A percentile compares a stretch with the other conserved stretches of the same genome.
Evolutionary conservation across 2,113 vertebrate genomes (phyloP).

Genomic region (Axis porcinus): DNA sequence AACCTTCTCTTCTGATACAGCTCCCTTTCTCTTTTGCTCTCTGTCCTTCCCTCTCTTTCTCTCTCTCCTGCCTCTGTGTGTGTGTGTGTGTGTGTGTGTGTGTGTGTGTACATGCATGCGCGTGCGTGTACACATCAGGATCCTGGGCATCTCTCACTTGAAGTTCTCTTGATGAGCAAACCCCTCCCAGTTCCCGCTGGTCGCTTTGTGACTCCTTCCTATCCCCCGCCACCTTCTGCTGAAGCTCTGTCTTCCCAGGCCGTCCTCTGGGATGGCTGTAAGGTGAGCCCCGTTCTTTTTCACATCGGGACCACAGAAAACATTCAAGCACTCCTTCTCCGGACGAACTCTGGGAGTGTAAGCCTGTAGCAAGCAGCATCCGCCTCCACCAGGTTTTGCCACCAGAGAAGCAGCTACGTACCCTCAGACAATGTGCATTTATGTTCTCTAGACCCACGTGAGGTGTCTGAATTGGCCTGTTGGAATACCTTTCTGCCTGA

Average conservation of each 20-base stretch:
- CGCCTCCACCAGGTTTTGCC: rapidly evolving
- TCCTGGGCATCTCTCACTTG: background rate
- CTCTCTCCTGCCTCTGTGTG: background rate
- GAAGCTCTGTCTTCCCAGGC: background rate
- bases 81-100: background rate
- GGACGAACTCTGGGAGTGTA: background rate
- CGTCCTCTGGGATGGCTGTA: background rate
- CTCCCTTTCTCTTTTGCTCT: background rate
- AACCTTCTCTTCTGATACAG: background rate
- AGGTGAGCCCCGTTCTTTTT: background rate
- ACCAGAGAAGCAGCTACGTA: background rate
- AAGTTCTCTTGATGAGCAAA: background rate
- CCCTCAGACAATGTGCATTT: background rate
- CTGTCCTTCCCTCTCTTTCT: background rate
- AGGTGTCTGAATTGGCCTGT: background rate
- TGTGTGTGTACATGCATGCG: rapidly evolving
- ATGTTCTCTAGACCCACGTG: background rate
- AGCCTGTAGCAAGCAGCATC: background rate
- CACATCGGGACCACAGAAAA: background rate
- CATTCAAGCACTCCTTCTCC: too few species aligned
- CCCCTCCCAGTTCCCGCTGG: background rate
- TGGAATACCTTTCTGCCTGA: background rate
- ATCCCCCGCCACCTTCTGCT: background rate
- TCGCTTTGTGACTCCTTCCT: background rate
- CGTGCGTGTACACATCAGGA: too few species aligned